Evolutionary conservation across 2,113 vertebrate species (phyloP).

Genomic region (Chaetodon auriga): DNA sequence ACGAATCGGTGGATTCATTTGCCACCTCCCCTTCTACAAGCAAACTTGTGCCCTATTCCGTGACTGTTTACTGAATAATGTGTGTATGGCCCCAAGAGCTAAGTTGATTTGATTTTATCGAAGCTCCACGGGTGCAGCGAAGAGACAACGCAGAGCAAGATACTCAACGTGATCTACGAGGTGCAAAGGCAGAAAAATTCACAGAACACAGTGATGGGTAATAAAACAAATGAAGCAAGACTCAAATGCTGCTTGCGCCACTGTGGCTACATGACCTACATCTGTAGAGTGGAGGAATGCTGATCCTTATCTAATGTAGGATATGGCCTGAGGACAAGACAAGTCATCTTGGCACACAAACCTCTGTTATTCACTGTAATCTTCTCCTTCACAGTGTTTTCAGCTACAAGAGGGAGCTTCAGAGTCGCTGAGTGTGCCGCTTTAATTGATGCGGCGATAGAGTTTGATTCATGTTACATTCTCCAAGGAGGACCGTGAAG

Average conservation of each 20-base stretch:
- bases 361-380: constrained; percentile 56
- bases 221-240: constrained; percentile 69
- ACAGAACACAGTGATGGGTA: constrained; percentile 54
- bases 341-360: constrained; percentile 63
- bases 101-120: constrained; percentile 49
- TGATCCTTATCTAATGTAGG: constrained; percentile 73
- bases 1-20: not conserved
- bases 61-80: constrained; percentile 22
- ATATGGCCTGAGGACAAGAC: constrained; percentile 71
- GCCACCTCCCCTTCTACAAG: not conserved
- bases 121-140: not conserved
- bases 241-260: constrained; percentile 40
- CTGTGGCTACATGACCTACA: constrained; percentile 76
- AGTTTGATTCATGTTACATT: constrained; percentile 65
- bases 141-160: constrained; percentile 32
- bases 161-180: constrained; percentile 52
- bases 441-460: constrained; percentile 67
- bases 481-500: constrained; percentile 62
- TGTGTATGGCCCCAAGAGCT: not conserved
- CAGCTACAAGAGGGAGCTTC: constrained; percentile 41
- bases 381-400: constrained; percentile 48
- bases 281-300: constrained; percentile 70
- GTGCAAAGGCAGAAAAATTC: constrained; percentile 39
- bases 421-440: constrained; percentile 40
- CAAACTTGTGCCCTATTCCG: constrained; percentile 9